A percentile compares a stretch with the other conserved stretches of the same genome.
These are phyloP conservation scores for Rynchops niger DNA, from an alignment of 2,113 vertebrate genomes.

Conservation along the genomic window DNA sequence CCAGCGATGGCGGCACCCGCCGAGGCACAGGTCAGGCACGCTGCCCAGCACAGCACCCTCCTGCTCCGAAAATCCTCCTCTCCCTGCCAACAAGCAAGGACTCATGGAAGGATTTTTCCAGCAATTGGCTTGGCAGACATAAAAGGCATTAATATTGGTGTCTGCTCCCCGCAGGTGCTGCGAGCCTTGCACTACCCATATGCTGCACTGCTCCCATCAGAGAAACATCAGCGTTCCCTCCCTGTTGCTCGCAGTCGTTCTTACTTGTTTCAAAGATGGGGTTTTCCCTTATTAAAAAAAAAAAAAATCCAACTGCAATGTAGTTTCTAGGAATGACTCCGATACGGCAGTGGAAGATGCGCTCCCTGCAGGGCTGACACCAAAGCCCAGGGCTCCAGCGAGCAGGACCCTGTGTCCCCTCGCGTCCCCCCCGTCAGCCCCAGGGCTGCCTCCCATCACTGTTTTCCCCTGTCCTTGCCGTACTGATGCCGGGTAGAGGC, in stretches of 20 bases:
- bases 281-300: background rate
- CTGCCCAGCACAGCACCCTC: background rate
- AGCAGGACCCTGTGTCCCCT: background rate
- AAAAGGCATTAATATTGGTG: background rate
- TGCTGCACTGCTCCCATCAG: background rate
- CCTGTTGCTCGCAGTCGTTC: background rate
- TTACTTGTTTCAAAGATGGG: background rate
- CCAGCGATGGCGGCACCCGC: background rate
- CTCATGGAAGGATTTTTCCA: background rate
- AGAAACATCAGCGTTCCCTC: background rate
- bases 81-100: background rate
- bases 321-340: conserved; percentile 14
- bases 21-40: fast-evolving
- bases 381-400: background rate
- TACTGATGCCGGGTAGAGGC: fast-evolving
- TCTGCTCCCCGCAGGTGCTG: background rate
- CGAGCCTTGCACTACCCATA: background rate
- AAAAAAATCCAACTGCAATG: background rate
- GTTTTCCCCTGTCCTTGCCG: background rate
- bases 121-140: background rate
- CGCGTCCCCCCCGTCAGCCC: fast-evolving
- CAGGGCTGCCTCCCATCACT: background rate
- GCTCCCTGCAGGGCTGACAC: background rate
- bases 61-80: background rate
- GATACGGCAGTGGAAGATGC: background rate